Evolutionary conservation across 2,797 vertebrate species (phyloP).

Genomic region (Chrysolophus pictus): DNA sequence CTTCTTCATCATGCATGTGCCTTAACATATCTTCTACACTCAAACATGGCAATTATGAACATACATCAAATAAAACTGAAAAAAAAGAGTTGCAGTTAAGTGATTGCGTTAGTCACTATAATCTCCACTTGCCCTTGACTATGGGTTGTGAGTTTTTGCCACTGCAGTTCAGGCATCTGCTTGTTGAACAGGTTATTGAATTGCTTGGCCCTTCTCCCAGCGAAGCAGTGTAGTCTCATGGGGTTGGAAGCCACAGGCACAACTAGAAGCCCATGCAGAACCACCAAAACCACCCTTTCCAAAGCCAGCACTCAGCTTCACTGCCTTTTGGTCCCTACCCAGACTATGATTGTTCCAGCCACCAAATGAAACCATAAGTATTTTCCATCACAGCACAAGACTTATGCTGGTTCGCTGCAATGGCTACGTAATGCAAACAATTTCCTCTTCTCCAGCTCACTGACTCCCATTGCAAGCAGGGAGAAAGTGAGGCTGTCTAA

Average conservation of each 20-base stretch:
- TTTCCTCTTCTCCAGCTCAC: constrained; percentile 26
- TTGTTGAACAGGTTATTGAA: background rate
- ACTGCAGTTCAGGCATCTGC: background rate
- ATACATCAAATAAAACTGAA: background rate
- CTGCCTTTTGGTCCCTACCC: background rate
- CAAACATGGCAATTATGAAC: background rate
- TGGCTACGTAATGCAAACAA: background rate
- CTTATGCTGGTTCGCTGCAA: background rate
- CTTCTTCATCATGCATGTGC: background rate
- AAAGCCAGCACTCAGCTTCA: background rate
- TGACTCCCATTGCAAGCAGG: background rate
- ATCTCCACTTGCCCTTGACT: accelerated
- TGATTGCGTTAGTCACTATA: background rate
- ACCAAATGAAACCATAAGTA: background rate
- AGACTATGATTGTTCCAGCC: background rate
- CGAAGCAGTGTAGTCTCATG: background rate
- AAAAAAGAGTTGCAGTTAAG: background rate
- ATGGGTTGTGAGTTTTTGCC: background rate
- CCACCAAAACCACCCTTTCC: background rate
- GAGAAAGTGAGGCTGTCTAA: constrained; percentile 35
- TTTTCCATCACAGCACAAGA: background rate
- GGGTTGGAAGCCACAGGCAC: background rate
- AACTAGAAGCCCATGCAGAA: background rate
- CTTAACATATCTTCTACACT: background rate
- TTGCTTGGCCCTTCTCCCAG: background rate